These are phyloP conservation scores for Drosophila longiperda DNA, from an alignment of 2,888 invertebrate species.

Conservation along the genomic window DNA sequence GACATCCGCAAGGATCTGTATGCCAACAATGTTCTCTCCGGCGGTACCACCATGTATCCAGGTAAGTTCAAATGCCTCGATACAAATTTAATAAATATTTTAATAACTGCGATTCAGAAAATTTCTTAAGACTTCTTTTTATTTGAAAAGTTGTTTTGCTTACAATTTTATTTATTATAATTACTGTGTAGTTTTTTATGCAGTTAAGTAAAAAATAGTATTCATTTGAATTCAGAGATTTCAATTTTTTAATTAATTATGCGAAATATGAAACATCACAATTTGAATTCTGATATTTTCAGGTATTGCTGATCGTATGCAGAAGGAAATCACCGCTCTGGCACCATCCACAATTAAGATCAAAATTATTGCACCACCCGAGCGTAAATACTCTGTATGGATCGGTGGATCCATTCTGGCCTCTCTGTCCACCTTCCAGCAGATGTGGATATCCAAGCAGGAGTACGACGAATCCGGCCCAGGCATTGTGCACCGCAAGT, in stretches of 20 bases:
- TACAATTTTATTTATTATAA: not conserved
- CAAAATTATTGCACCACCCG: conserved; percentile 96
- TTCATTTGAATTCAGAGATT: not conserved
- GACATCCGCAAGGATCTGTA: conserved; percentile 97
- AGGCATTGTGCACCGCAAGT: conserved; percentile 97
- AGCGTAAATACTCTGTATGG: conserved; percentile 96
- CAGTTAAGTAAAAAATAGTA: not conserved
- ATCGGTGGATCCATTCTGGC: conserved; percentile 94
- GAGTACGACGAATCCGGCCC: conserved; percentile 88
- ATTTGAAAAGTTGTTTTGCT: not conserved
- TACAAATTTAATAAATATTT: not conserved
- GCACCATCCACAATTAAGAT: conserved; percentile 97
- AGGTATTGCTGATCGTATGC: conserved; percentile 94
- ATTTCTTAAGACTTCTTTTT: not conserved
- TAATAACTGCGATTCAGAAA: not conserved
- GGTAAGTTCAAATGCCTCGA: conserved; percentile 83
- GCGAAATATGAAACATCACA: not conserved
- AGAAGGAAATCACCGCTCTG: conserved; percentile 94
- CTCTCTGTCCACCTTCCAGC: conserved; percentile 94
- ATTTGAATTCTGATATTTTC: not conserved
- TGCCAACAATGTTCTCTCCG: conserved; percentile 96
- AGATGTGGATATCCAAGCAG: conserved; percentile 96
- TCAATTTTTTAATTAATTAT: not conserved
- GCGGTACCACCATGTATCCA: conserved; percentile 95
- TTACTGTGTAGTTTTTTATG: not conserved